Conservation (phyloP, 2,113 vertebrate species). For the Bubo bubo region DNA sequence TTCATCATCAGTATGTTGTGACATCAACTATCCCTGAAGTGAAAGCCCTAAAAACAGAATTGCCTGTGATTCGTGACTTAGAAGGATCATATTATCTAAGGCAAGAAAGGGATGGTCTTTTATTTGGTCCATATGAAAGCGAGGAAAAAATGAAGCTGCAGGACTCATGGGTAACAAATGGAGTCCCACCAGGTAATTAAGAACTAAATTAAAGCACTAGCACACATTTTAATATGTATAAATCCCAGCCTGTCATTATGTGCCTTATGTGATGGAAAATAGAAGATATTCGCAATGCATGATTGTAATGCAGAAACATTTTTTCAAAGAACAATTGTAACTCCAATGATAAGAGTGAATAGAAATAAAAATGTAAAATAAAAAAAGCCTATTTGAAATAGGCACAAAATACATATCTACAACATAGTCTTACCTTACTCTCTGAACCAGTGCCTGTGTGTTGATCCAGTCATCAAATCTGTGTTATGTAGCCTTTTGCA, state of each 20-base stretch:
- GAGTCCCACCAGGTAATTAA: constrained; percentile 89
- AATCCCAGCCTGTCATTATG: neutral
- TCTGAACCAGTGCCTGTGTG: neutral
- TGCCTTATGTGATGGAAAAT: neutral
- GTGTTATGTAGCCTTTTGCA: neutral
- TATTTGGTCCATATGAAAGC: constrained; percentile 93
- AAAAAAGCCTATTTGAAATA: neutral
- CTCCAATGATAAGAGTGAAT: neutral
- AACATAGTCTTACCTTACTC: neutral
- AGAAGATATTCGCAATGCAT: neutral
- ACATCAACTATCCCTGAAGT: constrained; percentile 93
- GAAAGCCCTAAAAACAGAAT: constrained; percentile 88
- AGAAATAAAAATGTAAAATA: neutral
- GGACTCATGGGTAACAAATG: constrained; percentile 89
- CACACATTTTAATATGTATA: neutral
- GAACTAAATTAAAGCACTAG: neutral
- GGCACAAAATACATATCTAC: neutral
- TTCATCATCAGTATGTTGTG: constrained; percentile 97
- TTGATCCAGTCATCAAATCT: neutral
- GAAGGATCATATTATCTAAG: constrained; percentile 93
- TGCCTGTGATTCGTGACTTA: constrained; percentile 92
- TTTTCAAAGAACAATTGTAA: neutral
- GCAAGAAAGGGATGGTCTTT: constrained; percentile 92
- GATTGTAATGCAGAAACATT: neutral
- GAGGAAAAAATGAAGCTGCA: constrained; percentile 94